A percentile compares a stretch with the other conserved stretches of the same genome.
These are phyloP conservation scores for Pangasius sanitwongsei DNA, from an alignment of 2,797 vertebrate species.

Conservation along the genomic window DNA sequence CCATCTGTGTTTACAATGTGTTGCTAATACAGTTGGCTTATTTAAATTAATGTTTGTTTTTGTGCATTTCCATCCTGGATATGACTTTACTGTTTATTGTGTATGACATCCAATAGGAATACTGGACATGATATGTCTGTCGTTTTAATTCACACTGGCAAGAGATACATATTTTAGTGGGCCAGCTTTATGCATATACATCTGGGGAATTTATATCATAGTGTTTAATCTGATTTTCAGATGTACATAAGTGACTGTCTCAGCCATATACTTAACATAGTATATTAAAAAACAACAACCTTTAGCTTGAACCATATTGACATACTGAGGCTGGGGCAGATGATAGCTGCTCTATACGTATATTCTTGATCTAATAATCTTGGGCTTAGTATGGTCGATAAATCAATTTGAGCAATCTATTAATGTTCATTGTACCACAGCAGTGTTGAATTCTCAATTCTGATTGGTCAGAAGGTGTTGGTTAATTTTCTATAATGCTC, in stretches of 20 bases:
- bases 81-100: background rate
- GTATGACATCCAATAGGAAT: background rate
- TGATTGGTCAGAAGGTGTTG: background rate
- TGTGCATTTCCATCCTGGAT: background rate
- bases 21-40: background rate
- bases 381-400: background rate
- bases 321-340: background rate
- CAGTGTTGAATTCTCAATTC: background rate
- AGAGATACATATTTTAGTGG: background rate
- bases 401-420: background rate
- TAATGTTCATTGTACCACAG: background rate
- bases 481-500: background rate
- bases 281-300: background rate
- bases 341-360: background rate
- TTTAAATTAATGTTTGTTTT: background rate
- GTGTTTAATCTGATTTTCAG: background rate
- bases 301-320: background rate
- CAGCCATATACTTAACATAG: background rate
- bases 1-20: constrained; percentile 20
- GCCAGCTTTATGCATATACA: background rate
- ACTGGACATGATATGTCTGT: background rate
- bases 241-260: background rate
- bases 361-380: background rate
- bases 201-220: background rate
- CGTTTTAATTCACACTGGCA: background rate